Evolutionary conservation across 2,113 vertebrate genomes (phyloP).

Genomic region (Dasyprocta punctata): DNA sequence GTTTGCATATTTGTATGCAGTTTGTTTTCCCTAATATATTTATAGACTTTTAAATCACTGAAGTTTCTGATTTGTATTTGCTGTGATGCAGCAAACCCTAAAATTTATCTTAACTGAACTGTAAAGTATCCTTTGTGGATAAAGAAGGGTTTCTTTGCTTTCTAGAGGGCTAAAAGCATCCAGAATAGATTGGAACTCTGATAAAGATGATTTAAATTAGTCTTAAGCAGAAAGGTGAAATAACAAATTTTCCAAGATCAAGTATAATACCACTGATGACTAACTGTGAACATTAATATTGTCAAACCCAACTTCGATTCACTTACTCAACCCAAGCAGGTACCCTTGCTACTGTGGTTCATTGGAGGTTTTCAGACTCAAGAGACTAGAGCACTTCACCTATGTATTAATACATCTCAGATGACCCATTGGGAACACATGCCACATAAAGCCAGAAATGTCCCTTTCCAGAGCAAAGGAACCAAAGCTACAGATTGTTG

Average conservation of each 20-base stretch:
- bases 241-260: not conserved
- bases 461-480: not conserved
- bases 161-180: not conserved
- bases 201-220: not conserved
- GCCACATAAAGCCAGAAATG: not conserved
- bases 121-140: not conserved
- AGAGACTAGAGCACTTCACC: not conserved
- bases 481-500: not conserved
- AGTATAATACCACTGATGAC: not conserved
- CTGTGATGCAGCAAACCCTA: not conserved
- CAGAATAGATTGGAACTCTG: not conserved
- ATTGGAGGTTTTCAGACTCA: not conserved
- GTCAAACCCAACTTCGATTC: not conserved
- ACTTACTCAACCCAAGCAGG: not conserved
- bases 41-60: not conserved
- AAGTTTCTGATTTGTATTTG: constrained; percentile 1
- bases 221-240: not conserved
- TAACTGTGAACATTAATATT: not conserved
- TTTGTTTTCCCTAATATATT: not conserved
- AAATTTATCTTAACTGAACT: not conserved
- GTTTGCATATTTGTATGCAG: not conserved
- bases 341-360: not conserved
- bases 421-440: not conserved
- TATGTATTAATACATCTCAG: not conserved
- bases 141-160: not conserved